Conservation (phyloP, 2,797 vertebrate species). For the Acanthis flammea region DNA sequence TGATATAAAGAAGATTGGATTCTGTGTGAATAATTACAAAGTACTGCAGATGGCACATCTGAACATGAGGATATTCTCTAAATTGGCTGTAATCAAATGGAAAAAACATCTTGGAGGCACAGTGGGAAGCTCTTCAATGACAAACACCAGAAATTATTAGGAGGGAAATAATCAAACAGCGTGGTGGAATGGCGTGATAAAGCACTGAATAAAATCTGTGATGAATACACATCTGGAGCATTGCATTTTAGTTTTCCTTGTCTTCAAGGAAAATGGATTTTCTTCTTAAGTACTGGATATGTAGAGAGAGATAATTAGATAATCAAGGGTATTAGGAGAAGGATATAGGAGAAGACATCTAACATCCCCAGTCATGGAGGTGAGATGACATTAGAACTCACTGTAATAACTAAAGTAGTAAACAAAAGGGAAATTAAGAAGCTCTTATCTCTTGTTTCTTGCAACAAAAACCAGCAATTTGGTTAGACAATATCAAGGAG, state of each 20-base stretch:
- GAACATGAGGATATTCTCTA: not conserved
- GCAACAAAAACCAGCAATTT: not conserved
- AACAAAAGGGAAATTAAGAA: not conserved
- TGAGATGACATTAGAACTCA: not conserved
- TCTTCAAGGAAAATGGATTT: not conserved
- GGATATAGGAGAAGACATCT: not conserved
- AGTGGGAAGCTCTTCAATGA: not conserved
- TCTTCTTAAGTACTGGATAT: not conserved
- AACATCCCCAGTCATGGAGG: not conserved
- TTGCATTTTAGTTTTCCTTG: not conserved
- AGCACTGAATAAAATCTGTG: not conserved
- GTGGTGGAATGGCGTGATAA: not conserved
- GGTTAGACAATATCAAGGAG: not conserved
- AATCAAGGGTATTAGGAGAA: not conserved
- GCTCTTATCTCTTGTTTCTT: not conserved
- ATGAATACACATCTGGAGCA: not conserved
- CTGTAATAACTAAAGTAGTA: not conserved
- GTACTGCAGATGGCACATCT: conserved; percentile 16
- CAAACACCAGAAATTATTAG: not conserved
- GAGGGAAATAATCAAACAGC: not conserved
- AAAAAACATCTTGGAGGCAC: not conserved
- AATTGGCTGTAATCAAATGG: conserved; percentile 6
- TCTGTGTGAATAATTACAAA: conserved; percentile 7
- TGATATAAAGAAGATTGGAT: not conserved
- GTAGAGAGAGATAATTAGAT: not conserved